These are phyloP conservation scores for Zonitis immaculata DNA, from an alignment of 2,888 invertebrate species.

Conservation along the genomic window DNA sequence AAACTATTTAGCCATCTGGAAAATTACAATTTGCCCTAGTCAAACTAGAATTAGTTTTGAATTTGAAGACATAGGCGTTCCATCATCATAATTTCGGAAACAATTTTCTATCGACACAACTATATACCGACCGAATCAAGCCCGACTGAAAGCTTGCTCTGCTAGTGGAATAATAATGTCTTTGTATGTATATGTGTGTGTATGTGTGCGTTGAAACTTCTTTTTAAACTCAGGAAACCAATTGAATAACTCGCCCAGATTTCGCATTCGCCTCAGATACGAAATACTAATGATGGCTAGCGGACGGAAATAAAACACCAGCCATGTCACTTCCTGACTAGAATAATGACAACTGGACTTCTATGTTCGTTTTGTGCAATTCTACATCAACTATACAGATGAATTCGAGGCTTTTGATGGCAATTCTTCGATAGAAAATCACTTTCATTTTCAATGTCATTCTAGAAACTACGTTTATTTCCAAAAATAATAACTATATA, in stretches of 20 bases:
- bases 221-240: slow-evolving; percentile 16
- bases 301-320: slow-evolving; percentile 41
- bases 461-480: neutral
- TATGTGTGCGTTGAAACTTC: neutral
- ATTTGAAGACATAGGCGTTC: neutral
- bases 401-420: too few species aligned
- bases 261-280: slow-evolving; percentile 35
- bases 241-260: slow-evolving; percentile 35
- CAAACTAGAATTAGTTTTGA: neutral
- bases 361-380: neutral
- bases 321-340: slow-evolving; percentile 42
- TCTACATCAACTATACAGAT: neutral
- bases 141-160: neutral
- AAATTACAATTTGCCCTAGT: neutral
- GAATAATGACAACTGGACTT: slow-evolving; percentile 34
- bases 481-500: neutral
- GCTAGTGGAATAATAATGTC: neutral
- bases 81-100: neutral
- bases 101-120: neutral
- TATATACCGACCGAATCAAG: neutral
- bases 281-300: slow-evolving; percentile 34
- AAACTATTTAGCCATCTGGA: slow-evolving; percentile 1
- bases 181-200: neutral
- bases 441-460: neutral
- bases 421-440: too few species aligned